Base-by-base conservation (phyloP, 2,113 vertebrate species). In the Anoplopoma fimbria region DNA sequence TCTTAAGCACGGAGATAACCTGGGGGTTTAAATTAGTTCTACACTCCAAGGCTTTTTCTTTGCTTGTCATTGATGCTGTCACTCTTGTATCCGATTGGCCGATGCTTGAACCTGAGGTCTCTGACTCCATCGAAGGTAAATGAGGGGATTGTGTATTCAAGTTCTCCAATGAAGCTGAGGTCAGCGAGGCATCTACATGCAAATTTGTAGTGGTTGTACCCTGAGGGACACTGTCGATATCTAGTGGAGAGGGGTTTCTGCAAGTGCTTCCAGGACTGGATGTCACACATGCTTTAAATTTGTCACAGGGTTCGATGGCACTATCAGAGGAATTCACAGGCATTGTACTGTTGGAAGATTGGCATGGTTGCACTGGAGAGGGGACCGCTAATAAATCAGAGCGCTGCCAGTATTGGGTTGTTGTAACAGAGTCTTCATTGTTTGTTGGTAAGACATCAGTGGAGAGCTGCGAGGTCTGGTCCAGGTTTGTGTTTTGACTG, bases 1-100 rank as follows among this genome's bases (percentile, higher is more conserved):
- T 93, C 89, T 13, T 92, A 64, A 0, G 42, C 77, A 74, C 82
- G 17, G 74, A 92, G 74, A 60, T 93, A 65, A 81, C 77, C 61
- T 88, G 77, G 25, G 84, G 71, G 65, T 4, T 94, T 80, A 90
- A 93, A 47, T 79, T 49, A 58, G 84, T 87, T 84, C 79, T 93
- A 85, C 85, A 75, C 23, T 91, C 91, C 4, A 36, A 84, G 1
- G 55, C 89, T 67, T 87, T 92, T 55, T 90, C 95, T 55, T 93
- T 91, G 69, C 95, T 95, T 86, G 92, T 95, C 70, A 42, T 31
- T 65, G 88, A 62, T 4, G 60, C 36, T n/a, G 88, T 75, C 23
- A 27, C 15, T 77, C 51, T 70, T 62, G 31, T 61, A 27, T 51
- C 74, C 29, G 65, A 62, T 33, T 23, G 70, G 17, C 88, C 87